phyloP scores from a whole-genome alignment of 2,113 vertebrate genomes.

The Limnothrissa miodon region DNA sequence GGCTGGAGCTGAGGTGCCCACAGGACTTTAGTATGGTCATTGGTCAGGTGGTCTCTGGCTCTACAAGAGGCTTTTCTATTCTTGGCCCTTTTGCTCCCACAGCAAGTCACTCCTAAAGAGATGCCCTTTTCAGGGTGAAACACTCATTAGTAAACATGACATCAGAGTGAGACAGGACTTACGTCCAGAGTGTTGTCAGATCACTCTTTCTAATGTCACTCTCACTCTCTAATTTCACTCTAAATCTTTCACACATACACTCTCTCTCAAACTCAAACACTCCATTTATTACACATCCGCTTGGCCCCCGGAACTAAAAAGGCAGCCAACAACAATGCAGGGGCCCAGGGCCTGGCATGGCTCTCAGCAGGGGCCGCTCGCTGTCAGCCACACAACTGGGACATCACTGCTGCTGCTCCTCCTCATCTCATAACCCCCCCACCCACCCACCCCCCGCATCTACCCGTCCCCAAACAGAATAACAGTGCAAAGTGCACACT shows the following conservation, averaged over 20 bases:
- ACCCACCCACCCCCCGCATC: neutral
- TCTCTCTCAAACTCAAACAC: neutral
- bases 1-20: neutral
- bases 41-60: neutral
- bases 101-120: neutral
- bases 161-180: neutral
- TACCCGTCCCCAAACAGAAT: slow-evolving; percentile 21
- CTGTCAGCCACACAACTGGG: slow-evolving; percentile 28
- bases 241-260: neutral
- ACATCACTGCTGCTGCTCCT: slow-evolving; percentile 24
- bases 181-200: neutral
- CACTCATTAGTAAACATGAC: neutral
- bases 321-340: neutral
- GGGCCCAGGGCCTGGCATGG: neutral
- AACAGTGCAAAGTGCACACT: slow-evolving; percentile 35
- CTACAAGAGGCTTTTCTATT: neutral
- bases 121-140: neutral
- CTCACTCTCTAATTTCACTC: too few species aligned
- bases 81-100: neutral
- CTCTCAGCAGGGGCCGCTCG: slow-evolving; percentile 17
- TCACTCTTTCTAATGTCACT: neutral
- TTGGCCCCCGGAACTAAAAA: neutral
- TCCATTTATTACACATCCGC: neutral
- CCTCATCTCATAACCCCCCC: neutral
- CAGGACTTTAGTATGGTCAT: neutral